These are phyloP conservation scores for Silurus lanzhouensis DNA, from an alignment of 2,797 vertebrate species.

Conservation along the genomic window DNA sequence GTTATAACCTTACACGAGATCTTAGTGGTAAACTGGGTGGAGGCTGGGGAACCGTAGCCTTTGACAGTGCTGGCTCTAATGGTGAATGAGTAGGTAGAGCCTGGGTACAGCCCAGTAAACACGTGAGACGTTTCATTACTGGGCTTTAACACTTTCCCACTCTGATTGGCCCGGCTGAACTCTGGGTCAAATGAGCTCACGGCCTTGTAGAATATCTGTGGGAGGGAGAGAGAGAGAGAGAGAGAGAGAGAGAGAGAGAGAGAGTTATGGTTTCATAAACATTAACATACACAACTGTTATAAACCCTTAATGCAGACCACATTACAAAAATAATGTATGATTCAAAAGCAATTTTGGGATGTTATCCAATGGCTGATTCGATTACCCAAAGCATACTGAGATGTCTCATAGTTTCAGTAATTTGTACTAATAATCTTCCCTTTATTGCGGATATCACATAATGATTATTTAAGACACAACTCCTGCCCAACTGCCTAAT, in stretches of 20 bases:
- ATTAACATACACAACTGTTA: background rate
- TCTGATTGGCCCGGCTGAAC: constrained; percentile 95
- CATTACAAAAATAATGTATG: too few species aligned
- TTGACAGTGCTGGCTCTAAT: constrained; percentile 92
- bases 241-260: background rate
- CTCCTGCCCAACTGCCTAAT: background rate
- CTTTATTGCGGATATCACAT: background rate
- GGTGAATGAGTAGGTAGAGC: constrained; percentile 95
- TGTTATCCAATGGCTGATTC: background rate
- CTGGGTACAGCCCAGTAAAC: constrained; percentile 88
- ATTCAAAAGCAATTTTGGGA: background rate
- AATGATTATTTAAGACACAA: background rate
- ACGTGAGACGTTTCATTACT: constrained; percentile 92
- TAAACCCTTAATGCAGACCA: background rate
- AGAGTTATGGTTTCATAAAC: background rate
- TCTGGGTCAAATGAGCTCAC: constrained; percentile 96
- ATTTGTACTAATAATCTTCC: background rate
- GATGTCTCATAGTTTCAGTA: background rate
- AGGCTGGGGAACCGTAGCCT: constrained; percentile 87
- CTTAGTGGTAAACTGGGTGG: constrained; percentile 92
- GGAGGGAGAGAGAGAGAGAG: background rate
- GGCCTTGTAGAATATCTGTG: constrained; percentile 94
- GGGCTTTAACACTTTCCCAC: constrained; percentile 87
- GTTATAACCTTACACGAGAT: constrained; percentile 85
- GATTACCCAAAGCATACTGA: background rate